phyloP scores from a whole-genome alignment of 2,888 invertebrate genomes.

The Rhodophaea formosa region DNA sequence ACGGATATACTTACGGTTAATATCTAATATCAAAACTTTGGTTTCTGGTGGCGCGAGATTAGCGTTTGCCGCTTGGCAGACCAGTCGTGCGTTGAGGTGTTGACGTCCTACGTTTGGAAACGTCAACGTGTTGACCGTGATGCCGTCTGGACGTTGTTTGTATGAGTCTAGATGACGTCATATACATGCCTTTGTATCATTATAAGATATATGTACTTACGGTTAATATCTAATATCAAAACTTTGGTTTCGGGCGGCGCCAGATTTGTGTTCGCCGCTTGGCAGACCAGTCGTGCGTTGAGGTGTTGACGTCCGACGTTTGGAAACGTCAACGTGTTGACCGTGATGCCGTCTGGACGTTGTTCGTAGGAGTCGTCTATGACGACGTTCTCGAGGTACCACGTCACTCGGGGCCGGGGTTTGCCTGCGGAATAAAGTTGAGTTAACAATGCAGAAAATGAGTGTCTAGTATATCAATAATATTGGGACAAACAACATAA shows the following conservation, averaged over 20 bases:
- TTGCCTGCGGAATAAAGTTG: constrained; percentile 75
- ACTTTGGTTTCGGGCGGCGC: constrained; percentile 89
- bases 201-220: constrained; percentile 81
- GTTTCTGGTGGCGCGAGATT: constrained; percentile 89
- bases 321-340: constrained; percentile 90
- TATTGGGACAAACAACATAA: too few relatives aligned
- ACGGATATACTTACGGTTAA: constrained; percentile 89
- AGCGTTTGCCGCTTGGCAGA: constrained; percentile 94
- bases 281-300: constrained; percentile 91
- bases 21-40: constrained; percentile 89
- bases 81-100: constrained; percentile 90
- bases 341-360: constrained; percentile 84
- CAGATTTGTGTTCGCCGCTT: constrained; percentile 92
- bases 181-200: constrained; percentile 54
- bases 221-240: constrained; percentile 90
- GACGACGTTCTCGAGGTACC: constrained; percentile 92
- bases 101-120: constrained; percentile 91
- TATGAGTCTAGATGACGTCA: constrained; percentile 89
- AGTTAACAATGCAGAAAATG: neutral
- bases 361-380: constrained; percentile 91
- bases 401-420: constrained; percentile 89
- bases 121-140: constrained; percentile 88
- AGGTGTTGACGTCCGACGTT: constrained; percentile 91
- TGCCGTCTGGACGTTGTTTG: constrained; percentile 84
- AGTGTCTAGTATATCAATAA: too few relatives aligned